Conservation (phyloP, 2,888 invertebrate species). For the Stomorhina lunata region DNA sequence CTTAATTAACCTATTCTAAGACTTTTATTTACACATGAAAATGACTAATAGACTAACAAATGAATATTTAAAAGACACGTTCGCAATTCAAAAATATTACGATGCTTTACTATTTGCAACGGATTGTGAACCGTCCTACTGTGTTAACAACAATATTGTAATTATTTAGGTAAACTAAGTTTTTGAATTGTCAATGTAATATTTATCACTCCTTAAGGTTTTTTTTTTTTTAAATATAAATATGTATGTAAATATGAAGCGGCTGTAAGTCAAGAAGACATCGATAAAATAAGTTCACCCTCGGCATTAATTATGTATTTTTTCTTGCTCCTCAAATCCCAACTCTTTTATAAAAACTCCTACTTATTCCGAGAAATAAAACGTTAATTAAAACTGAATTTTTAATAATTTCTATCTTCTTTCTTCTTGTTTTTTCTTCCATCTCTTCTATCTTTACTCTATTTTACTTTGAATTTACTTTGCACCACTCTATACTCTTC, state of each 20-base stretch:
- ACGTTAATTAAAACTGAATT: background rate
- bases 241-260: constrained; percentile 41
- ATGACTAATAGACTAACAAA: too few relatives aligned
- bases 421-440: constrained; percentile 49
- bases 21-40: too few relatives aligned
- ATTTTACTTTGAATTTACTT: constrained; percentile 20
- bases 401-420: constrained; percentile 40
- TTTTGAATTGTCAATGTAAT: too few relatives aligned
- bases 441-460: constrained; percentile 46
- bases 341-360: background rate
- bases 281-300: constrained; percentile 31
- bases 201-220: too few relatives aligned
- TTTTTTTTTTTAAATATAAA: background rate
- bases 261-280: constrained; percentile 43
- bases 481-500: constrained; percentile 7
- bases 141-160: too few relatives aligned
- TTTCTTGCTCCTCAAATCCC: background rate
- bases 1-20: too few relatives aligned
- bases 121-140: too few relatives aligned
- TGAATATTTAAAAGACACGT: too few relatives aligned
- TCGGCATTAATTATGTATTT: background rate
- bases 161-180: too few relatives aligned
- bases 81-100: too few relatives aligned
- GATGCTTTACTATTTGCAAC: too few relatives aligned
- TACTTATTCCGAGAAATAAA: background rate